Evolutionary conservation across 2,113 vertebrate species (phyloP).

Genomic region (Phasianus colchicus): DNA sequence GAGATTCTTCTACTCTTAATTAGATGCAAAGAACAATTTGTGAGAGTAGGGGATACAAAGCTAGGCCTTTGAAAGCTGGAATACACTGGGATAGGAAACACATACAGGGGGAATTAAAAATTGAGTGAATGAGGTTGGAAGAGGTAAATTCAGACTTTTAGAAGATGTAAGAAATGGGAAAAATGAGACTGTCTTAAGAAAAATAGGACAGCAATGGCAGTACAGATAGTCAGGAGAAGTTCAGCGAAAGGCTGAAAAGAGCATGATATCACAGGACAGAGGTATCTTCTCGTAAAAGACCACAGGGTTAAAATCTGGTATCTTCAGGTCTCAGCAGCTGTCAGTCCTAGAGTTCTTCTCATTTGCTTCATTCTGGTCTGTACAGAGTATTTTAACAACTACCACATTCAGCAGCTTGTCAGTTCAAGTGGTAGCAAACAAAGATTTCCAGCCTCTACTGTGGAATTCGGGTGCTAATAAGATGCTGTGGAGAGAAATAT

Average conservation of each 20-base stretch:
- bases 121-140: not conserved
- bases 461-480: not conserved
- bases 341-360: not conserved
- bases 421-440: not conserved
- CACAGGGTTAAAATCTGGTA: not conserved
- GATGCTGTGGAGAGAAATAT: not conserved
- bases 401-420: not conserved
- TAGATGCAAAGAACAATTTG: not conserved
- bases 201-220: not conserved
- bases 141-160: not conserved
- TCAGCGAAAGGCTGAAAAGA: not conserved
- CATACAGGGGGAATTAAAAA: not conserved
- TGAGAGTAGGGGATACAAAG: not conserved
- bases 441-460: not conserved
- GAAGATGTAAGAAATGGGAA: not conserved
- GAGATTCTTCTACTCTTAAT: not conserved
- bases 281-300: not conserved
- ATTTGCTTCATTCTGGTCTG: not conserved
- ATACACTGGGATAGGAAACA: fast-evolving
- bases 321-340: not conserved
- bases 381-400: not conserved
- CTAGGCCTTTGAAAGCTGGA: not conserved
- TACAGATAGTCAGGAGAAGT: not conserved
- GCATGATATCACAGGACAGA: not conserved
- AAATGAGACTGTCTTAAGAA: not conserved